Base-by-base conservation (phyloP, 1,140 invertebrate species). In the Diachasmimorpha longicaudata region DNA sequence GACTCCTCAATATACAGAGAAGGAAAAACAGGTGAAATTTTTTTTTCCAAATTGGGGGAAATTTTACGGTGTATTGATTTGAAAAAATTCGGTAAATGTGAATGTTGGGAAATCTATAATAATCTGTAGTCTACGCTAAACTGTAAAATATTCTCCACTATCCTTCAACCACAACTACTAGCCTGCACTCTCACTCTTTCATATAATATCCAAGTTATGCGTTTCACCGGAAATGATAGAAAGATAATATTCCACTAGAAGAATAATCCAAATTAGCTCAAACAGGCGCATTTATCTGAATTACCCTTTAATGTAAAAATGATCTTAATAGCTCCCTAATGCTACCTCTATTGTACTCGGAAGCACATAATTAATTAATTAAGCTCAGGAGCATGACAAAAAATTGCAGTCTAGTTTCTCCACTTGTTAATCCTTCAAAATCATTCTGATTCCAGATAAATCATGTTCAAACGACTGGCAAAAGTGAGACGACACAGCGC, bases 401-500 rank as follows among this genome's bases (percentile, higher is more conserved):
- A 19, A 52, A 52, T 13, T 52, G 6, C 48, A n/a, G 19, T 52
- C 48, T 52, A 52, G n/a, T 52, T 52, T 52, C 39, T 52, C 48
- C 48, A 52, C 48, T 52, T 52, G 48, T 52, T 16, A 52, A 63
- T 63, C 19, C 23, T 19, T 63, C 19, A 25, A 63, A 25, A 68
- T 31, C 1, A 70, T 73, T 72, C 21, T 70, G 46, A 68, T 80
- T 66, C 31, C 79, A 84, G 83, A 42, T 68, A 68, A 73, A 76
- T 78, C 31, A 89, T 89, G 87, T 89, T 89, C 70, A 89, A 89
- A 76, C 83, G 87, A 78, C 76, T 89, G 77, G 85, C 85, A 72
- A 89, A 87, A 79, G 79, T 85, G n/a, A 83, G 86, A 78, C 86
- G 87, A 63, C 87, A 88, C 73, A 88, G 86, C 78, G 84, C 84